Evolutionary conservation across 2,797 vertebrate genomes (phyloP), one percentile per base, ranked within the genome.

Genomic region (Potorous gilbertii): DNA sequence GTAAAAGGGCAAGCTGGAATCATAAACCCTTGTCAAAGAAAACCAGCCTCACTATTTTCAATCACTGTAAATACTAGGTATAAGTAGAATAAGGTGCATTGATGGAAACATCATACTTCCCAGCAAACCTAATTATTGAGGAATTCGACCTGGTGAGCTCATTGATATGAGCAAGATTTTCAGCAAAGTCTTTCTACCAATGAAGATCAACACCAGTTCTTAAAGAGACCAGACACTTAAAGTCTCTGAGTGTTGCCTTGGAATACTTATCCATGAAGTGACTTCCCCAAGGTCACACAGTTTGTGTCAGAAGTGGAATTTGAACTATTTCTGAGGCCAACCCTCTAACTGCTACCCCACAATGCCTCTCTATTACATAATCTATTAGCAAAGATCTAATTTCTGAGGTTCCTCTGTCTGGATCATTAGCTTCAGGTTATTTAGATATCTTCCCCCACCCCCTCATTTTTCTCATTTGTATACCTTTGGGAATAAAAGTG

Each of bases 21-120:
- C 54, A 1, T 46, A 29, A 0, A 40, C 55, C 57, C 59, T 9
- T 4, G 0, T 94, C 94, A 59, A 81, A 93, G 94, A 54, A 96
- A 93, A 29, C 57, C 90, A 57, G 59, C 24, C 54, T 96, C 96
- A 93, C 95, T 95, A 66, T 94, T 97, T 93, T 56, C 94, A 93
- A 95, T 66, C 46, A 56, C 89, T 92, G 55, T 62, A 93, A 96
- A 96, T 92, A 57, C 97, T n/a, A n/a, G 0, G 16, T 66, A 74
- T 74, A 74, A 74, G 16, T n/a, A n/a, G 34, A 74, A n/a, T n/a
- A 6, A 40, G n/a, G n/a, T 40, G 1, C n/a, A 40, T 24, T 81
- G n/a, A 81, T 46, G n/a, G 66, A 81, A 81, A 81, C n/a, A 18
- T 81, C n/a, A 40, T 3, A 81, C 16, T 46, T 40, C 5, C 66